These are phyloP conservation scores for Papilio xuthus DNA, from an alignment of 1,140 invertebrate genomes.

Conservation along the genomic window DNA sequence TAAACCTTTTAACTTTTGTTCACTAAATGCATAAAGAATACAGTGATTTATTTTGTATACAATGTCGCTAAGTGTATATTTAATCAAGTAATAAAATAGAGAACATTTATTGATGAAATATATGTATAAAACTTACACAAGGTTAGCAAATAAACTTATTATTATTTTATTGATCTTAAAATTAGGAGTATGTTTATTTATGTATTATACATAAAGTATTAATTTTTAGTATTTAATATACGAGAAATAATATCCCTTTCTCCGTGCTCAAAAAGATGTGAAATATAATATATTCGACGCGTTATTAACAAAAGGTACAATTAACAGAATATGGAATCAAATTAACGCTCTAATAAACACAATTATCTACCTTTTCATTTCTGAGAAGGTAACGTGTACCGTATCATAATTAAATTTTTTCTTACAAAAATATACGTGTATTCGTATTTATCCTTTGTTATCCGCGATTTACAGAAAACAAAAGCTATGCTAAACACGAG, in stretches of 20 bases:
- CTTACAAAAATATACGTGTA: not conserved
- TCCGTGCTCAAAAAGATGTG: not conserved
- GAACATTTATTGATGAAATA: too few species aligned
- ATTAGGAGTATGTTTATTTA: not conserved
- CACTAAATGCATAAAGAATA: not conserved
- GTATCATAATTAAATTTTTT: not conserved
- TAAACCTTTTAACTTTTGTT: conserved; percentile 6
- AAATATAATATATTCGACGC: not conserved
- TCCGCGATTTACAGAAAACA: not conserved
- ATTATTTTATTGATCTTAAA: not conserved
- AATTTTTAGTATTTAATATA: not conserved
- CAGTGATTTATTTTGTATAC: not conserved
- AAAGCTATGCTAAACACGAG: too few species aligned
- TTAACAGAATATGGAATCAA: conserved; percentile 19
- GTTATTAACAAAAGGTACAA: conserved; percentile 15
- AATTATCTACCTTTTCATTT: conserved; percentile 28
- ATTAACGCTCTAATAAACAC: conserved; percentile 9
- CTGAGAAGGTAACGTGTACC: not conserved
- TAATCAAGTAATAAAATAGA: not conserved
- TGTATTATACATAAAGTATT: not conserved
- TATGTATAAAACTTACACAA: too few species aligned
- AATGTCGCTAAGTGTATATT: not conserved
- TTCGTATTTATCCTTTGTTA: not conserved
- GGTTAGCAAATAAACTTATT: not conserved
- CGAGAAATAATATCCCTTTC: not conserved